Conservation (phyloP, 2,797 vertebrate genomes). For the Adelosebastes latens region DNA sequence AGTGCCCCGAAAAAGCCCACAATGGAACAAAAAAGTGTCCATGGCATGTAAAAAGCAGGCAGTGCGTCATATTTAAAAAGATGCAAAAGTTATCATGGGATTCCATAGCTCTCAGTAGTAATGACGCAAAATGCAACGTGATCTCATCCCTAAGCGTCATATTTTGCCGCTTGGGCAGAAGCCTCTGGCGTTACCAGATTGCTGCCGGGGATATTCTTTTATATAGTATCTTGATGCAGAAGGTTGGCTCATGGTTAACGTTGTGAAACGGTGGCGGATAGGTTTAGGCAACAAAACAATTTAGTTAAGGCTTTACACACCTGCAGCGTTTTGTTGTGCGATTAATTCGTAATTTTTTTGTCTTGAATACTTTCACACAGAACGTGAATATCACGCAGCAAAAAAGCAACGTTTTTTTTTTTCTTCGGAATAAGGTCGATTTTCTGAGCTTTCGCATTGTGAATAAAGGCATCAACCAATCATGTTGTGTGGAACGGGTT, state of each 20-base stretch:
- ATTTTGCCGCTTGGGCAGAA: too few relatives aligned
- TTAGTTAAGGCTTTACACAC: too few relatives aligned
- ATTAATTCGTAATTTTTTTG: too few relatives aligned
- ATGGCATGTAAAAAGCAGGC: background rate
- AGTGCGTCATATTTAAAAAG: background rate
- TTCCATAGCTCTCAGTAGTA: background rate
- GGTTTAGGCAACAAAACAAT: too few relatives aligned
- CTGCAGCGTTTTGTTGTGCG: too few relatives aligned
- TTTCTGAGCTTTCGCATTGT: too few relatives aligned
- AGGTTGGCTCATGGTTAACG: background rate
- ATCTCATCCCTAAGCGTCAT: too few relatives aligned
- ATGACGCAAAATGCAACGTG: background rate
- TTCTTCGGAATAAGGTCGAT: rapidly evolving
- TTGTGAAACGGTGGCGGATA: too few relatives aligned
- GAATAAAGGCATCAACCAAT: too few relatives aligned
- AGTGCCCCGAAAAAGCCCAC: background rate
- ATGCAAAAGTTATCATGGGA: background rate
- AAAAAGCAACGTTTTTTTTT: rapidly evolving
- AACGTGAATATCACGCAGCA: rapidly evolving
- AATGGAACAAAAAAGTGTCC: background rate
- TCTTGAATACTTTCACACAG: too few relatives aligned
- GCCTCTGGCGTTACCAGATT: too few relatives aligned
- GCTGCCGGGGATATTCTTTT: background rate
- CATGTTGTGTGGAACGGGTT: too few relatives aligned
- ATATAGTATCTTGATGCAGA: background rate